Base-by-base conservation (phyloP, 2,113 vertebrate species). In the Nyctibius bracteatus region DNA sequence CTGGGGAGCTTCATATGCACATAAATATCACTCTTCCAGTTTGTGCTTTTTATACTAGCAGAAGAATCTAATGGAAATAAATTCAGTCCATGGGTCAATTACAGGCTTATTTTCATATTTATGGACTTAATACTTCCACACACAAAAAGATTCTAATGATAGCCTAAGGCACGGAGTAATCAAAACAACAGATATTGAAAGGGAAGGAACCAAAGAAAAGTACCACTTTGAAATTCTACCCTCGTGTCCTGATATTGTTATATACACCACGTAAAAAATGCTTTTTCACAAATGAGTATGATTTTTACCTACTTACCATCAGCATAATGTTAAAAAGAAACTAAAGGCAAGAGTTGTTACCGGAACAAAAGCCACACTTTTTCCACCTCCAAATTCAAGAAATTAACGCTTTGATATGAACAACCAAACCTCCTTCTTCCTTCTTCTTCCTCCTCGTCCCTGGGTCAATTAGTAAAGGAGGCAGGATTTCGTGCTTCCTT, bases 51-150 rank as follows among this genome's bases (percentile, higher is more conserved):
- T 95, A 92, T 96, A 95, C 94, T 88, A 90, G 86, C 92, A 89
- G 95, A 95, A 97, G 95, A 97, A 95, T 94, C 93, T 96, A 96
- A 96, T 93, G 96, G 97, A 97, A 97, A 98, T 97, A 97, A 95
- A 97, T 95, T 96, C 97, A 94, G 97, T 95, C 97, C 91, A 95
- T 97, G 96, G 97, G 97, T 97, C 98, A 98, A 97, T 97, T 97
- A 97, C 71, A 96, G 96, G 97, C 96, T 97, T 97, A 97, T 97
- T 98, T 98, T 98, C 97, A 96, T 98, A 97, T 97, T 98, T 97
- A 97, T 96, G 97, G 97, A 96, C 97, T 95, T 97, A 96, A 96
- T 92, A 92, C 97, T 97, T 97, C 90, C 92, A 96, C 97, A 96
- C 95, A 97, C 96, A 97, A 97, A 95, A 96, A 97, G 97, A 97